Percentiles rank a stretch among this genome's conserved stretches.
Evolutionary conservation across 2,113 vertebrate species (phyloP).

Genomic region (Paralichthys olivaceus): DNA sequence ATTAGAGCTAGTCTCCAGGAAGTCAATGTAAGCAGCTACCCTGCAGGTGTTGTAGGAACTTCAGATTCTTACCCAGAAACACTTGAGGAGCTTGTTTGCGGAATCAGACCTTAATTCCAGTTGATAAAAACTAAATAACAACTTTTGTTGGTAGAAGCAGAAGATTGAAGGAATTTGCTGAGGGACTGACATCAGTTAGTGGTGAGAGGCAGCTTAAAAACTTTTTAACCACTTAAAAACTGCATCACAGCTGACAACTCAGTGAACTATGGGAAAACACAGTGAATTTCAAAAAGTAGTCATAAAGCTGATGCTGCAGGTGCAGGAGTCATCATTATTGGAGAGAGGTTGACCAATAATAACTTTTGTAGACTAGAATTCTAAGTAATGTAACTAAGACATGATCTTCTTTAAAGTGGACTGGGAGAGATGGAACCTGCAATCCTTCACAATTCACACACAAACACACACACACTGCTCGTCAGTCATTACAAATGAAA

Average conservation of each 20-base stretch:
- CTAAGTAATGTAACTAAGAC: too few species aligned
- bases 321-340: not conserved
- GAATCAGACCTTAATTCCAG: not conserved
- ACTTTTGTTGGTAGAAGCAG: not conserved
- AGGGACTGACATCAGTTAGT: too few species aligned
- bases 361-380: not conserved
- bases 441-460: too few species aligned
- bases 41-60: not conserved
- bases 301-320: too few species aligned
- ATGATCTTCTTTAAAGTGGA: too few species aligned
- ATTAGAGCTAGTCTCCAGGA: too few species aligned
- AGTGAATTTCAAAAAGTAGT: too few species aligned
- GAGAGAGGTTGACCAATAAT: not conserved
- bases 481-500: conserved; percentile 12
- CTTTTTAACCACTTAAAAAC: too few species aligned
- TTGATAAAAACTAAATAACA: not conserved
- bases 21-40: not conserved
- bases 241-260: too few species aligned
- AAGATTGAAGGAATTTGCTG: not conserved
- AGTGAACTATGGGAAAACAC: too few species aligned
- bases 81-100: conserved; percentile 2
- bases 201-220: too few species aligned
- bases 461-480: not conserved
- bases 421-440: not conserved
- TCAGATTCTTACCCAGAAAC: conserved; percentile 23